Conservation (phyloP, 2,113 vertebrate genomes). For the Porphyrio hochstetteri region DNA sequence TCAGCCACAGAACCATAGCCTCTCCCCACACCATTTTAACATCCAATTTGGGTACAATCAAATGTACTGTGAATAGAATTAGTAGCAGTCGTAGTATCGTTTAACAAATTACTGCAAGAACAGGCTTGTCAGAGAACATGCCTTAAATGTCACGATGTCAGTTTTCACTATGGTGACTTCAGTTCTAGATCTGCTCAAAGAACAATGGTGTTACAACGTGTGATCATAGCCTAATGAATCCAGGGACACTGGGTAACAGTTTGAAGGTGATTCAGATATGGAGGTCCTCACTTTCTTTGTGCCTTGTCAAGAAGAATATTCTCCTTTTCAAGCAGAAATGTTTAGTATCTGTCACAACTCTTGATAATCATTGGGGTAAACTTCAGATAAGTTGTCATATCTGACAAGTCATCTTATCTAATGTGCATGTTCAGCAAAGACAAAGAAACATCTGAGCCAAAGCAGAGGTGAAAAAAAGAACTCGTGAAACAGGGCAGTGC, state of each 20-base stretch:
- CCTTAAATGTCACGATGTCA: background rate
- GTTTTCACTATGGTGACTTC: background rate
- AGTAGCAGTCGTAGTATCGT: background rate
- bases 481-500: background rate
- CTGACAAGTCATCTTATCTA: background rate
- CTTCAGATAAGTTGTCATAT: background rate
- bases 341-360: background rate
- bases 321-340: background rate
- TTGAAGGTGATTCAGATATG: background rate
- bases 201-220: background rate
- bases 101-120: background rate
- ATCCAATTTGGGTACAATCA: background rate
- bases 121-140: background rate
- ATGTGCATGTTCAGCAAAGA: background rate
- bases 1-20: background rate
- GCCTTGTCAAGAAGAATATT: background rate
- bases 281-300: background rate
- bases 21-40: background rate
- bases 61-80: background rate
- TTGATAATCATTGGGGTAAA: background rate
- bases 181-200: background rate
- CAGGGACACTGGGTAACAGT: background rate
- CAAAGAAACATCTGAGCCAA: background rate
- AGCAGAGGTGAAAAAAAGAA: background rate
- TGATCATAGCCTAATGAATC: background rate